phyloP scores from a whole-genome alignment of 2,113 vertebrate genomes.

The Crocuta crocuta region DNA sequence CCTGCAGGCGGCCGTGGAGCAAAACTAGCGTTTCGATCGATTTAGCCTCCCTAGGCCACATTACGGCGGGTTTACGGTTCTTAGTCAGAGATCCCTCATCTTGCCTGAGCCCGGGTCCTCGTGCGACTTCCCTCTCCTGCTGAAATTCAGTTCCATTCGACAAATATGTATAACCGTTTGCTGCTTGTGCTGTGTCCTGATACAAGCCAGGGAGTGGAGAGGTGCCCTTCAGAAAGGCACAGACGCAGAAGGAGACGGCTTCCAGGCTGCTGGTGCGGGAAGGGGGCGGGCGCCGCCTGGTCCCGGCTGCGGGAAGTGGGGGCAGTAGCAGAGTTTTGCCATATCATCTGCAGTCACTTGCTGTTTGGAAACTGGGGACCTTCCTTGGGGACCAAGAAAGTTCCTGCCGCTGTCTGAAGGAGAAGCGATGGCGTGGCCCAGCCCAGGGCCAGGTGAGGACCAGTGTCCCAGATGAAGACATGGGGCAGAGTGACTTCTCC shows the following conservation, averaged over 20 bases:
- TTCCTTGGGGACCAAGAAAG: no score
- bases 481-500: no score
- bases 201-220: fast-evolving
- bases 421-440: fast-evolving
- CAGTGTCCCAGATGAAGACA: not conserved
- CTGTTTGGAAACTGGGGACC: not conserved
- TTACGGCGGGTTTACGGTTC: not conserved
- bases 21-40: not conserved
- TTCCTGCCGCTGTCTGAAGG: fast-evolving
- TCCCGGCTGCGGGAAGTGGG: not conserved
- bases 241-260: not conserved
- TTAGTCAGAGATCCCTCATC: not conserved
- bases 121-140: not conserved
- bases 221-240: not conserved
- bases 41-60: not conserved
- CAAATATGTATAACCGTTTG: fast-evolving
- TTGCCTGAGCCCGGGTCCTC: fast-evolving
- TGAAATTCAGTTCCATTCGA: not conserved
- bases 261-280: fast-evolving
- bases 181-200: not conserved
- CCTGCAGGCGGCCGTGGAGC: no score
- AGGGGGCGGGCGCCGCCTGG: fast-evolving
- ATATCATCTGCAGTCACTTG: fast-evolving
- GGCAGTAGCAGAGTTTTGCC: fast-evolving
- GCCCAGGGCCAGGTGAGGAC: no score